phyloP scores from a whole-genome alignment of 2,113 vertebrate genomes.

The Delphinus delphis region DNA sequence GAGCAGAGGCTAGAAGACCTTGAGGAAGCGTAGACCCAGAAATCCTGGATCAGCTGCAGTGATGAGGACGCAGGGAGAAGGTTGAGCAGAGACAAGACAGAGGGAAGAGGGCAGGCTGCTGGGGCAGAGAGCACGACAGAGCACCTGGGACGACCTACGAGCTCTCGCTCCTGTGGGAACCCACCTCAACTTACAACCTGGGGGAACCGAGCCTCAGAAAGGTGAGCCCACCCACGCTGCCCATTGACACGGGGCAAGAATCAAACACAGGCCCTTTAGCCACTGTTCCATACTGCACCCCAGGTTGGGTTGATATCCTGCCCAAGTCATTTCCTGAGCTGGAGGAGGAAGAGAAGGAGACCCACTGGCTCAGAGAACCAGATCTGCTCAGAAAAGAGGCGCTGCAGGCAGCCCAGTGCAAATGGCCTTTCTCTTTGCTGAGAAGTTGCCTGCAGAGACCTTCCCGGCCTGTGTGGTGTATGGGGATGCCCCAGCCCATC shows the following conservation, averaged over 20 bases:
- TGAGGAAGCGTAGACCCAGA: background rate
- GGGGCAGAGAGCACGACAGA: rapidly evolving
- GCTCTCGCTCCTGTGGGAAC: too few species aligned
- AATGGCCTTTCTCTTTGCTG: background rate
- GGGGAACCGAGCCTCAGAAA: background rate
- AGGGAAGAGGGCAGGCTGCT: background rate
- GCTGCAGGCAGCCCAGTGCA: background rate
- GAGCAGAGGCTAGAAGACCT: background rate
- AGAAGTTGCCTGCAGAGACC: conserved; percentile 31
- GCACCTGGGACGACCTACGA: background rate
- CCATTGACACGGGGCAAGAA: too few species aligned
- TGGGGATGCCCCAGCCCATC: background rate
- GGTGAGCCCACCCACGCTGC: rapidly evolving
- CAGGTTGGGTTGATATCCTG: too few species aligned
- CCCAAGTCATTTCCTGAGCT: background rate
- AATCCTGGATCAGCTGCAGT: rapidly evolving
- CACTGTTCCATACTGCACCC: rapidly evolving
- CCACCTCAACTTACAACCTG: rapidly evolving
- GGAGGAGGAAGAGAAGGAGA: background rate
- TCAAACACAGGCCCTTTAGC: background rate
- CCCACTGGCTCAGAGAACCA: conserved; percentile 42
- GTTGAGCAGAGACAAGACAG: background rate
- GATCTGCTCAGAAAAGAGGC: conserved; percentile 27
- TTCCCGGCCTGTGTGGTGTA: background rate
- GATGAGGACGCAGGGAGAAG: rapidly evolving